A percentile compares a stretch with the other conserved stretches of the same genome.
phyloP scores from a whole-genome alignment of 1,140 invertebrate genomes.

The Cyrtorhinus lividipennis region DNA sequence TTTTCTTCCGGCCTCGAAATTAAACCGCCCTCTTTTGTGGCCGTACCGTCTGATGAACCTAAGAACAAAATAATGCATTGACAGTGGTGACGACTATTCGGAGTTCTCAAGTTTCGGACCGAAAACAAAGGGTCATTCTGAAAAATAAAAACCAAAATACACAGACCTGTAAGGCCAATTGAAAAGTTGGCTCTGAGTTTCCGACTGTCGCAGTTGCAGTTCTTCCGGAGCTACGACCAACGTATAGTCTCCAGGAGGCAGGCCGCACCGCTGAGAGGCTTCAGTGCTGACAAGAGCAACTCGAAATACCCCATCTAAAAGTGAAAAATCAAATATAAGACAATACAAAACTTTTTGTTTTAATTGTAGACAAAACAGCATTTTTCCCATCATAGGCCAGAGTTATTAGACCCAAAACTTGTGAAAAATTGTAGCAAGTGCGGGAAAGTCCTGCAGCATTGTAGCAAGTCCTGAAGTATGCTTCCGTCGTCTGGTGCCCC shows the following conservation, averaged over 20 bases:
- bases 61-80: neutral
- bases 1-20: slow-evolving; percentile 79
- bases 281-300: slow-evolving; percentile 63
- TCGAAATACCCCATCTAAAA: slow-evolving; percentile 43
- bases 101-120: too few species aligned
- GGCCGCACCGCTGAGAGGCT: slow-evolving; percentile 54
- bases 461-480: too few species aligned
- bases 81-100: too few species aligned
- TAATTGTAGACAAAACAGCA: too few species aligned
- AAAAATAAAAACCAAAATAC: too few species aligned
- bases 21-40: slow-evolving; percentile 64
- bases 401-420: too few species aligned
- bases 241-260: slow-evolving; percentile 54
- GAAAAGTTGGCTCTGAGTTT: slow-evolving; percentile 43
- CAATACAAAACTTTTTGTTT: slow-evolving; percentile 12
- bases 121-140: too few species aligned
- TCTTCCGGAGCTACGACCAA: slow-evolving; percentile 54
- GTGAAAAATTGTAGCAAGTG: too few species aligned
- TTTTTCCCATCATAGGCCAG: too few species aligned
- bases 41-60: slow-evolving; percentile 69
- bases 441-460: too few species aligned
- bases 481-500: too few species aligned
- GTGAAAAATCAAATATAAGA: too few species aligned
- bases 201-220: slow-evolving; percentile 52
- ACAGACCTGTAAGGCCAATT: slow-evolving; percentile 61